A percentile compares a stretch with the other conserved stretches of the same genome.
These are phyloP conservation scores for Pteria penguin DNA, from an alignment of 2,888 invertebrate species.

Conservation along the genomic window DNA sequence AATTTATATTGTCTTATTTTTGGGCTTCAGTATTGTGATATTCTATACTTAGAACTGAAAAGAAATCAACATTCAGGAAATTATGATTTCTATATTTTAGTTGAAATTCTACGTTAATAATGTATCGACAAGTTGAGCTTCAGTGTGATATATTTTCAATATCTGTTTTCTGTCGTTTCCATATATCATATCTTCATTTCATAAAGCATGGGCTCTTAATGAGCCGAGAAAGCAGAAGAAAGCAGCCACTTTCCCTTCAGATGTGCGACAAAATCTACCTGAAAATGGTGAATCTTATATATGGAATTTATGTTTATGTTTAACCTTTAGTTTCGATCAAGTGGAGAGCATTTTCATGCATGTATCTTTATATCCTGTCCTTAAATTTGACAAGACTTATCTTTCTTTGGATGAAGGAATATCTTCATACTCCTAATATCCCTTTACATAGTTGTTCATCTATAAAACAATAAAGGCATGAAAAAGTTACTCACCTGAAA, in stretches of 20 bases:
- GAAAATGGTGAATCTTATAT: slow-evolving; percentile 36
- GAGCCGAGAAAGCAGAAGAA: slow-evolving; percentile 63
- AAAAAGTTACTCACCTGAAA: too few relatives aligned
- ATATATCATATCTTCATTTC: slow-evolving; percentile 30
- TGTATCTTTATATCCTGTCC: not conserved
- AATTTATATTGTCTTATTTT: too few relatives aligned
- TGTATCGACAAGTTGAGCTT: not conserved
- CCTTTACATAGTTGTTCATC: too few relatives aligned
- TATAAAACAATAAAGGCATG: too few relatives aligned
- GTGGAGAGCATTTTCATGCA: not conserved
- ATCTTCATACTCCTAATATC: too few relatives aligned
- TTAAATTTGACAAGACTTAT: too few relatives aligned
- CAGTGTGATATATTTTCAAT: not conserved
- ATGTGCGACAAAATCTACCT: slow-evolving; percentile 29
- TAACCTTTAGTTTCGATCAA: not conserved
- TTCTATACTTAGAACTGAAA: too few relatives aligned
- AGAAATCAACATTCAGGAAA: too few relatives aligned
- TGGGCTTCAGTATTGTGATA: too few relatives aligned
- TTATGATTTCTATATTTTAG: too few relatives aligned
- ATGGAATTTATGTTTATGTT: not conserved
- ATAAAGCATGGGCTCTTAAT: slow-evolving; percentile 73
- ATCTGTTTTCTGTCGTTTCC: not conserved
- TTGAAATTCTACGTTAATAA: not conserved
- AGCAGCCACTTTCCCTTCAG: slow-evolving; percentile 56
- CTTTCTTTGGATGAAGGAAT: too few relatives aligned